Evolutionary conservation across 2,888 invertebrate species (phyloP).

Genomic region (Meghimatium bilineatum): DNA sequence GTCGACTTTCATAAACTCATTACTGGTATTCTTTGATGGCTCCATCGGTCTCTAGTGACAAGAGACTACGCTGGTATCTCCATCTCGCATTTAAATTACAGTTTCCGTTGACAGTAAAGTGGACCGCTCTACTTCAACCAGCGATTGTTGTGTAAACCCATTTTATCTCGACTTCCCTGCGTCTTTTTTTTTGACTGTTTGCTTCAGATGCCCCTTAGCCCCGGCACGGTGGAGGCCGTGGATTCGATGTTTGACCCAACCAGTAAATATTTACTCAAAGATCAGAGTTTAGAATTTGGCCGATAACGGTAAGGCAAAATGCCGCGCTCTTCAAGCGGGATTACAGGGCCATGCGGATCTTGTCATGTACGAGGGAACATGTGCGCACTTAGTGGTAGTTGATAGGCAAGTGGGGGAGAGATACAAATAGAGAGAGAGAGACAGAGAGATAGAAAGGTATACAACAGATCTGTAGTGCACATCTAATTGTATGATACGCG

Average conservation of each 20-base stretch:
- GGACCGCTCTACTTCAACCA: constrained; percentile 22
- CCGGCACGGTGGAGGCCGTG: neutral
- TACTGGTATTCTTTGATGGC: neutral
- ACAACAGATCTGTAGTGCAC: too few species aligned
- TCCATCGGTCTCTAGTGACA: neutral
- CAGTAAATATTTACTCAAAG: constrained; percentile 38
- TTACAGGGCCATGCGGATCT: constrained; percentile 5
- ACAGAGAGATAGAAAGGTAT: too few species aligned
- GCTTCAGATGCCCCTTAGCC: neutral
- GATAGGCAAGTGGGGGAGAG: too few species aligned
- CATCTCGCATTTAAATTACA: constrained; percentile 21
- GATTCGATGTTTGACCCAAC: constrained; percentile 14
- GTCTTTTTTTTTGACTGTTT: neutral
- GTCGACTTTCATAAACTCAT: constrained; percentile 24
- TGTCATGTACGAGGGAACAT: neutral
- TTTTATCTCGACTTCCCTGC: neutral
- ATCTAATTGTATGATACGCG: too few species aligned
- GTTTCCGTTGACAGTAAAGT: neutral
- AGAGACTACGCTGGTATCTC: neutral
- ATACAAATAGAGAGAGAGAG: too few species aligned
- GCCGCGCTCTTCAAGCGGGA: constrained; percentile 29
- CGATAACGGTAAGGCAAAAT: constrained; percentile 29
- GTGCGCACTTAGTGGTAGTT: too few species aligned
- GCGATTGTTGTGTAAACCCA: constrained; percentile 17
- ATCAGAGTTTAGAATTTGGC: constrained; percentile 36